These are phyloP conservation scores for Vulpes ferrilata DNA, from an alignment of 2,113 vertebrate genomes.

Conservation along the genomic window DNA sequence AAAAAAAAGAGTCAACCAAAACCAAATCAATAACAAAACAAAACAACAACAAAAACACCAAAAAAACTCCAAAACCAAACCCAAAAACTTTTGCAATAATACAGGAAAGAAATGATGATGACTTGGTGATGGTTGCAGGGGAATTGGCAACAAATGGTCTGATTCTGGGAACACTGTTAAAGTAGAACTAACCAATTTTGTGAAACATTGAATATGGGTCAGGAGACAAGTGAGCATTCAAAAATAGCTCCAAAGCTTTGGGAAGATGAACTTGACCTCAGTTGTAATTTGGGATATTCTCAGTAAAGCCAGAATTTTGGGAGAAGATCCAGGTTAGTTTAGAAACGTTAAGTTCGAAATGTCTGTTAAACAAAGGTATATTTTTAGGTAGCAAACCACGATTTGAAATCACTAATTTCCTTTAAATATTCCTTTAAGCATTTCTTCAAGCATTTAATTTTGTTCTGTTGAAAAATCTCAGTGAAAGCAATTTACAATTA, in stretches of 20 bases:
- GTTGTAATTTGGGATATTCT: neutral
- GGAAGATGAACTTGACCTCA: neutral
- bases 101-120: neutral
- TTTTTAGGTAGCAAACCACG: conserved; percentile 11
- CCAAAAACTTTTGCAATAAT: neutral
- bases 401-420: neutral
- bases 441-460: neutral
- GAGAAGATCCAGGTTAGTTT: neutral
- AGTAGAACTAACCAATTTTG: neutral
- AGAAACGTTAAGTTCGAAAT: neutral
- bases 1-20: neutral
- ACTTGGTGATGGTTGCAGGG: neutral
- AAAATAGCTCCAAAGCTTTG: neutral
- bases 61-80: neutral
- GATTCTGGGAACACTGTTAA: neutral
- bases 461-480: neutral
- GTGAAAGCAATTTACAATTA: neutral
- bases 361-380: neutral
- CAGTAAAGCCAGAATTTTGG: neutral
- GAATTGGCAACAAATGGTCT: neutral
- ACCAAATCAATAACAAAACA: neutral
- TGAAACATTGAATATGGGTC: neutral
- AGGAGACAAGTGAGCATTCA: neutral
- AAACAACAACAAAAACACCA: neutral
- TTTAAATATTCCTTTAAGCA: neutral